These are phyloP conservation scores for Spodoptera litura DNA, from an alignment of 1,140 invertebrate genomes.

Conservation along the genomic window DNA sequence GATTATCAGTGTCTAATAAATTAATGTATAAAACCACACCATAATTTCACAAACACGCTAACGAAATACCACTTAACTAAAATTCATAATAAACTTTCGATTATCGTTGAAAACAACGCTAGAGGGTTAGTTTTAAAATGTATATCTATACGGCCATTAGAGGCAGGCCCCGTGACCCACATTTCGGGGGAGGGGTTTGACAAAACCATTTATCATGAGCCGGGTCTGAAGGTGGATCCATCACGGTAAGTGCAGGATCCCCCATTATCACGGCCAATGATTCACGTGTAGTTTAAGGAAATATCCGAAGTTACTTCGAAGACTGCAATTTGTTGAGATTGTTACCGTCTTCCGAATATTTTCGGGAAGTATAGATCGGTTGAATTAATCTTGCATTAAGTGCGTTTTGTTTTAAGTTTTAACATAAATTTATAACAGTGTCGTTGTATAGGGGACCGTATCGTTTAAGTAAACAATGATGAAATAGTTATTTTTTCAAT, in stretches of 20 bases:
- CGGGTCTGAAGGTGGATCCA: constrained; percentile 61
- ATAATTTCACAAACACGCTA: background rate
- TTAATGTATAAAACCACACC: too few species aligned
- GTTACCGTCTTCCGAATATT: background rate
- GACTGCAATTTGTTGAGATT: background rate
- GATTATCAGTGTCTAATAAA: too few species aligned
- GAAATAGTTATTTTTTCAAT: too few species aligned
- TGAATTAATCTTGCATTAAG: background rate
- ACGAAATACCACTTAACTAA: background rate
- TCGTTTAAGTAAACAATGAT: too few species aligned
- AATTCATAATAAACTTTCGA: constrained; percentile 30
- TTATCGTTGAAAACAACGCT: constrained; percentile 20
- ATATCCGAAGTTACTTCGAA: constrained; percentile 10
- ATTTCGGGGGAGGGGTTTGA: constrained; percentile 21
- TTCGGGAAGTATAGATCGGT: background rate
- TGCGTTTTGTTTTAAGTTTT: too few species aligned
- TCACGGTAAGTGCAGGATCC: constrained; percentile 65
- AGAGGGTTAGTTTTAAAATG: constrained; percentile 33
- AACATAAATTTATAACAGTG: too few species aligned
- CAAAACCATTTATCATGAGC: constrained; percentile 66
- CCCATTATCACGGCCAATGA: constrained; percentile 62
- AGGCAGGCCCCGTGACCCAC: constrained; percentile 21
- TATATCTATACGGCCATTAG: constrained; percentile 27
- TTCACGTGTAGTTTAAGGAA: constrained; percentile 53
- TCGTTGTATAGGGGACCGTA: too few species aligned